Conservation (phyloP, 35 echinoderm and acorn worm genomes). For the Diadema setosum region DNA sequence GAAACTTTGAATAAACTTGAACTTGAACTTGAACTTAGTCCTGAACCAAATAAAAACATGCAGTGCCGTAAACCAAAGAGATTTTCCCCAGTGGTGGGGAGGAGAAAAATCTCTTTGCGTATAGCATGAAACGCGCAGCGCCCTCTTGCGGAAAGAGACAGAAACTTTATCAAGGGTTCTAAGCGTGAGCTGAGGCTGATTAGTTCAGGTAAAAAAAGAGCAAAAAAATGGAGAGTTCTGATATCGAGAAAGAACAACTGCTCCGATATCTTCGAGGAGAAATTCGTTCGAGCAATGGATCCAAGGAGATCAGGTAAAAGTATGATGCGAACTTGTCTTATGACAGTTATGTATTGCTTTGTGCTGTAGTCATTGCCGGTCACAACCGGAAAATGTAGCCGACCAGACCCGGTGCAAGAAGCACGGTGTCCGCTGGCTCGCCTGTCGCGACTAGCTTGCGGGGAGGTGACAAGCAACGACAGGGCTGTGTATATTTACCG, state of each 20-base stretch:
- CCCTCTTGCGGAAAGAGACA: too few relatives aligned
- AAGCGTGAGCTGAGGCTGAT: too few relatives aligned
- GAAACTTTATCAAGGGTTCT: too few relatives aligned
- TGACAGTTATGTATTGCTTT: background rate
- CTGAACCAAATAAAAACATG: too few relatives aligned
- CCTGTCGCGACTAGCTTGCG: background rate
- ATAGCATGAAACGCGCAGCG: too few relatives aligned
- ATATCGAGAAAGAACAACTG: constrained; percentile 54
- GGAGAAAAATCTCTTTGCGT: too few relatives aligned
- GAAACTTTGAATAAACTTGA: too few relatives aligned
- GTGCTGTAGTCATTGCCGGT: background rate
- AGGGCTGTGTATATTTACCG: background rate
- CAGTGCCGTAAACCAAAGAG: too few relatives aligned
- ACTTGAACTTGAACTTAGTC: too few relatives aligned
- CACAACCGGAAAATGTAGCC: background rate
- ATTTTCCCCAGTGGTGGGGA: too few relatives aligned
- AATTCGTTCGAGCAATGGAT: constrained; percentile 77
- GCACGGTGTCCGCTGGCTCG: background rate
- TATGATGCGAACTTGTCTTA: background rate
- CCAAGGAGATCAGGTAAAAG: constrained; percentile 54
- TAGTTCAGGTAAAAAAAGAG: too few relatives aligned
- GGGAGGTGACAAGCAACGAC: background rate
- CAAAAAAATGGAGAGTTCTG: too few relatives aligned
- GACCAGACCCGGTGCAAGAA: background rate
- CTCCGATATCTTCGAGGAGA: constrained; percentile 73